phyloP scores from a whole-genome alignment of 2,797 vertebrate species.

The Epinephelus malabaricus region DNA sequence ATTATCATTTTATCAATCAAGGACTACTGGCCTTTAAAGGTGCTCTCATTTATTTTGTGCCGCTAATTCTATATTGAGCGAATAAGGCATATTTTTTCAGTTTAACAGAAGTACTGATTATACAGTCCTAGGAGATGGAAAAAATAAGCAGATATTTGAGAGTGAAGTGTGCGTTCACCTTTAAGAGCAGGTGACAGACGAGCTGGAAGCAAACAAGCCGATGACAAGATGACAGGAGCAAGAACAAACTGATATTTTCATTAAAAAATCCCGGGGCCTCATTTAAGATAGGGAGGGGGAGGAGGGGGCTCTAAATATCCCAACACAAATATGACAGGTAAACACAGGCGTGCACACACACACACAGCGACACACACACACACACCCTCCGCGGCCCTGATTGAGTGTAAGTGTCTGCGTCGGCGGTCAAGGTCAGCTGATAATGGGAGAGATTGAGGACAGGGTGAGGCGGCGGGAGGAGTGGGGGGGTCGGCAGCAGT shows the following conservation, averaged over 20 bases:
- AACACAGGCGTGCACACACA: constrained; percentile 44
- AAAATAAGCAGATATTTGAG: constrained; percentile 12
- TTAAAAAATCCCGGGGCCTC: constrained; percentile 42
- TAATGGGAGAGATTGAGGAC: constrained; percentile 85
- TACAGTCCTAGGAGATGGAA: neutral
- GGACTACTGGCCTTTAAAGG: constrained; percentile 34
- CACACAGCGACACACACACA: constrained; percentile 25
- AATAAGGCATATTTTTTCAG: constrained; percentile 10
- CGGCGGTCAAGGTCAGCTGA: constrained; percentile 85
- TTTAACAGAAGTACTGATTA: constrained; percentile 5
- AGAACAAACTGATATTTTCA: constrained; percentile 62
- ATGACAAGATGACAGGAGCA: constrained; percentile 47
- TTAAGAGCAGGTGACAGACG: constrained; percentile 24
- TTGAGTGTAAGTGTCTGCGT: constrained; percentile 83
- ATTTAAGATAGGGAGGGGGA: constrained; percentile 41
- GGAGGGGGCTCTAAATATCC: constrained; percentile 48
- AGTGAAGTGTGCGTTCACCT: constrained; percentile 8
- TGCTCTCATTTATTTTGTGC: constrained; percentile 26
- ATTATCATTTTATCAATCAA: constrained; percentile 29
- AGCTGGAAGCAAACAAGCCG: constrained; percentile 32
- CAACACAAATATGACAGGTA: constrained; percentile 62
- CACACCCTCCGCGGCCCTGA: constrained; percentile 65
- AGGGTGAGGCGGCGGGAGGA: constrained; percentile 67
- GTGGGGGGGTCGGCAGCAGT: constrained; percentile 67
- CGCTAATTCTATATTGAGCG: neutral